Evolutionary conservation across 2,113 vertebrate genomes (phyloP), one percentile per base, ranked within the genome.

Genomic region (Patagioenas fasciata): DNA sequence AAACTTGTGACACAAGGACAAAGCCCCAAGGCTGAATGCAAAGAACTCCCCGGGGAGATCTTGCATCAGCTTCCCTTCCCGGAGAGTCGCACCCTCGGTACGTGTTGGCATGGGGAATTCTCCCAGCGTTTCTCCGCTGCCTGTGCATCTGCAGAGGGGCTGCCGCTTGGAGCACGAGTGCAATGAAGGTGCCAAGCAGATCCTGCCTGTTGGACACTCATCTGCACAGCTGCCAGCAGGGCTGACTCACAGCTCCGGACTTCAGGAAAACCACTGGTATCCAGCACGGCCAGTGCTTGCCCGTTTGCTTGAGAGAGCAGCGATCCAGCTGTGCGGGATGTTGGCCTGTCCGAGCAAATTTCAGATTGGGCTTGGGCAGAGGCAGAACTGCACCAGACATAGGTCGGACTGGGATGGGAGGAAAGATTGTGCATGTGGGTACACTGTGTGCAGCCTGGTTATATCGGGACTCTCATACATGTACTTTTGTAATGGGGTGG

Each of bases 1-100:
- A 95, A 94, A 91, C 93, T 96, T 97, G 92, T 96, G 93, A 85
- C 91, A 95, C 40, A 40, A 87, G 95, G 93, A 96, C 93, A 93
- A 95, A 95, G 77, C 85, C 95, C 80, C 71, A 85, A 91, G 82
- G 91, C 96, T 92, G 88, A 94, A 94, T 78, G 80, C 92, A 91
- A 86, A 94, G 73, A 71, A 69, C 38, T 96, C 93, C 77, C 83
- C 1, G 3, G 83, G 69, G 96, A 95, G 91, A 80, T 74, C 83
- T 93, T 94, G 90, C 95, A 86, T 91, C 92, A 95, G 85, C 80
- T 80, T 86, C 85, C 48, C 85, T 84, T 85, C 72, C 65, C 1
- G 2, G 85, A 81, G 75, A 80, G 92, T 24, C 62, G 72, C 71
- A 91, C 23, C 60, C 88, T 77, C 64, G 88, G 86, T 88, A 61